Conservation (phyloP, 2,113 vertebrate species). For the Ictidomys tridecemlineatus region DNA sequence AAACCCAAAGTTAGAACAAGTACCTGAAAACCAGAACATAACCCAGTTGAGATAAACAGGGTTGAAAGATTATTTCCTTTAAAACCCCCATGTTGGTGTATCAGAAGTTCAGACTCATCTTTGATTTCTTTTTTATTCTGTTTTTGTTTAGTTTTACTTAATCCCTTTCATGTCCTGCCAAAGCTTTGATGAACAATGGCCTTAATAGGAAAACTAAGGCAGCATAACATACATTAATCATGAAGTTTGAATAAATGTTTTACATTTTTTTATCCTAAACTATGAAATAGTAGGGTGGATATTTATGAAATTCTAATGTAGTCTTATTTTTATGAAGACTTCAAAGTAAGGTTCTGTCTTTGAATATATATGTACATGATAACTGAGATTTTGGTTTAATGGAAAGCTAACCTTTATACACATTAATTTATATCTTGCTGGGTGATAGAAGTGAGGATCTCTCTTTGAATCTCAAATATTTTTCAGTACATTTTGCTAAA, state of each 20-base stretch:
- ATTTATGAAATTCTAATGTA: conserved; percentile 77
- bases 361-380: conserved; percentile 53
- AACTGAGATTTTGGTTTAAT: not conserved
- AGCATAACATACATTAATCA: not conserved
- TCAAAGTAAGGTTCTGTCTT: conserved; percentile 60
- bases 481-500: not conserved
- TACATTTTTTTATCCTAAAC: conserved; percentile 65
- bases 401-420: conserved; percentile 17
- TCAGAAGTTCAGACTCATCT: conserved; percentile 2
- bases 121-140: not conserved
- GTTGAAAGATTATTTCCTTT: not conserved
- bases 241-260: conserved; percentile 70
- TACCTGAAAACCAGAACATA: not conserved
- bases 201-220: conserved; percentile 47
- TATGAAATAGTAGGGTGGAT: conserved; percentile 74
- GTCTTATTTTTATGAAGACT: conserved; percentile 65
- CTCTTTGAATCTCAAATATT: not conserved
- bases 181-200: conserved; percentile 42
- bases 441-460: not conserved
- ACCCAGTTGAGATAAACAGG: not conserved
- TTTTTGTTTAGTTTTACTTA: conserved; percentile 3
- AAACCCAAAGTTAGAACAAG: not conserved
- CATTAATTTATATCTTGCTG: not conserved
- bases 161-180: conserved; percentile 35
- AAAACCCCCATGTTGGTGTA: not conserved